Base-by-base conservation (phyloP, 2,888 invertebrate species). In the Leptura quadrifasciata region DNA sequence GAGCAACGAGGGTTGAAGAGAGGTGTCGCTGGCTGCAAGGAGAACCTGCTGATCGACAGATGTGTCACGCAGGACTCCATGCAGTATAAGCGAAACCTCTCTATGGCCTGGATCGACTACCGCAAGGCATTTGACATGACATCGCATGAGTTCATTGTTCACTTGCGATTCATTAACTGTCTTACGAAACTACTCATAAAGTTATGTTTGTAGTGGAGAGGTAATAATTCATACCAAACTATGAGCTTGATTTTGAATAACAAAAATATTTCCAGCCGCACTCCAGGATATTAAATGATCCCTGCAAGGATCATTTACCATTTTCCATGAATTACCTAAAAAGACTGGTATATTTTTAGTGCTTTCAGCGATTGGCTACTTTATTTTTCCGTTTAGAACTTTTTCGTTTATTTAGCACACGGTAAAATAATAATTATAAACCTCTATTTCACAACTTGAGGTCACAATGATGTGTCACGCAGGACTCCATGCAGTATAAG, bases 111-210 rank as follows among this genome's bases (percentile, higher is more conserved):
- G n/a, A n/a, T n/a, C n/a, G n/a, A n/a, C n/a, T n/a, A n/a, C n/a
- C n/a, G n/a, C n/a, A n/a, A n/a, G n/a, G n/a, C n/a, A n/a, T n/a
- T n/a, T n/a, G n/a, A n/a, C n/a, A n/a, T n/a, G n/a, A n/a, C n/a
- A n/a, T n/a, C n/a, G n/a, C n/a, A n/a, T n/a, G n/a, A n/a, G n/a
- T n/a, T n/a, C n/a, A n/a, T n/a, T n/a, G n/a, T n/a, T n/a, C n/a
- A n/a, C n/a, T n/a, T n/a, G n/a, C n/a, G n/a, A n/a, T n/a, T n/a
- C n/a, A n/a, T 99, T 61, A 99, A 91, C 87, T 99, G 99, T 9
- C 99, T 91, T 76, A 99, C 97, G 89, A 99, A 98, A 89, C 98
- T 98, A 78, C 99, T 98, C 95, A 99, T 97, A 88, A 99, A 99
- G 89, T 97, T 99, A 90, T 99, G 99, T 91, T 99, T 99, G 91